These are phyloP conservation scores for Anguilla anguilla DNA, from an alignment of 2,797 vertebrate species.

Conservation along the genomic window DNA sequence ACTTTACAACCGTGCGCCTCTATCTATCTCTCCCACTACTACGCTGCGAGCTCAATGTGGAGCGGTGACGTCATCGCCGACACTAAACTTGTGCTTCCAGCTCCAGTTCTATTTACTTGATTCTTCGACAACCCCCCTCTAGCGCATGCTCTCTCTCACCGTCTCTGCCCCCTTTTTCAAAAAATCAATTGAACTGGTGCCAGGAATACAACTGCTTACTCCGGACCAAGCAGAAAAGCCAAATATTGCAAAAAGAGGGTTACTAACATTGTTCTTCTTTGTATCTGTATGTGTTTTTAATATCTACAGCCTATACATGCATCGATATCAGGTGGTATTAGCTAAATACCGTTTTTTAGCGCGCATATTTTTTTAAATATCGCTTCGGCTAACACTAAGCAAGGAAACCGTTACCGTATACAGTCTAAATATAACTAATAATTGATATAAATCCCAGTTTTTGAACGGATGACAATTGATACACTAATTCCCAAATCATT, in stretches of 20 bases:
- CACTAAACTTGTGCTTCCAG: constrained; percentile 64
- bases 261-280: neutral
- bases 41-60: constrained; percentile 64
- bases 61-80: constrained; percentile 70
- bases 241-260: neutral
- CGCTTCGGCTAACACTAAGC: neutral
- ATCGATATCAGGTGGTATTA: neutral
- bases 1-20: constrained; percentile 60
- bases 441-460: neutral
- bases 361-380: neutral
- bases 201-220: constrained; percentile 48
- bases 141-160: constrained; percentile 50
- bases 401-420: neutral
- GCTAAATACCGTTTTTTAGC: neutral
- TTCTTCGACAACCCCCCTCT: constrained; percentile 77
- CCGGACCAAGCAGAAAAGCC: constrained; percentile 15
- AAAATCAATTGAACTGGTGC: constrained; percentile 54
- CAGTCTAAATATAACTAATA: neutral
- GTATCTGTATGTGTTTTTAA: too few relatives aligned
- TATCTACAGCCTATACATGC: neutral
- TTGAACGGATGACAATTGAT: neutral
- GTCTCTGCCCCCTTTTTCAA: constrained; percentile 43
- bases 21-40: constrained; percentile 64
- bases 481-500: neutral
- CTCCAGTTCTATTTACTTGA: constrained; percentile 80